A percentile compares a stretch with the other conserved stretches of the same genome.
Conservation (phyloP, 1,140 invertebrate genomes). For the Drosophila nannoptera region DNA sequence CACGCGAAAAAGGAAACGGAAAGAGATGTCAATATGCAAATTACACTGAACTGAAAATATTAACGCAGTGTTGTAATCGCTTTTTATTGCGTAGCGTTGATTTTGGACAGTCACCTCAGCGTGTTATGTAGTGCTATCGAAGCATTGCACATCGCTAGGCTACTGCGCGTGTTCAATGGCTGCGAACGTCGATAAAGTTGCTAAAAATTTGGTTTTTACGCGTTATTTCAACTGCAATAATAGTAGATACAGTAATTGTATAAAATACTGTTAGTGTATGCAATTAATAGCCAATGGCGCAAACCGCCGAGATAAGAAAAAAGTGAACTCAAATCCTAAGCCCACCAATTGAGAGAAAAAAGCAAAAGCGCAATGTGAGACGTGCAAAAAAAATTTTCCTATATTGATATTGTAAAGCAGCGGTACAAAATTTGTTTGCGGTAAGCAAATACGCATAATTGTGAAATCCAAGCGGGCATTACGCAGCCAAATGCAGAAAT, state of each 20-base stretch:
- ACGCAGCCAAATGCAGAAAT: constrained; percentile 30
- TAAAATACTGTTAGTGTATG: constrained; percentile 22
- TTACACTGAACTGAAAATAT: constrained; percentile 30
- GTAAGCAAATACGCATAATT: constrained; percentile 29
- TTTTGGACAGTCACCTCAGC: constrained; percentile 58
- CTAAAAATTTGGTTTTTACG: constrained; percentile 52
- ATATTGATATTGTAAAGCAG: constrained; percentile 45
- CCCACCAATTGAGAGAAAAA: constrained; percentile 22
- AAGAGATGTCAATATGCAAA: constrained; percentile 62
- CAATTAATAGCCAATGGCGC: constrained; percentile 20
- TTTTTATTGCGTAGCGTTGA: constrained; percentile 31
- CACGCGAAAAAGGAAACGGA: constrained; percentile 79
- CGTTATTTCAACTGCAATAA: constrained; percentile 42
- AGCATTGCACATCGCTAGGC: constrained; percentile 47
- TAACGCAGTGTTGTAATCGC: constrained; percentile 24
- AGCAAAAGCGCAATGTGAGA: constrained; percentile 52
- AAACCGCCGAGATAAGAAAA: constrained; percentile 14
- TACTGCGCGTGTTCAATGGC: constrained; percentile 68
- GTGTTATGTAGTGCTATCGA: constrained; percentile 41
- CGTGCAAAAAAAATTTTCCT: constrained; percentile 63
- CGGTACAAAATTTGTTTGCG: constrained; percentile 37
- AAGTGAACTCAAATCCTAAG: constrained; percentile 36
- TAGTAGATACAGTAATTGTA: constrained; percentile 14
- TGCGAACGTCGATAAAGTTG: constrained; percentile 61
- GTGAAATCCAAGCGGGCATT: constrained; percentile 50